A percentile compares a stretch with the other conserved stretches of the same genome.
Conservation (phyloP, 2,888 invertebrate genomes). For the Polylopha cassiicola region DNA sequence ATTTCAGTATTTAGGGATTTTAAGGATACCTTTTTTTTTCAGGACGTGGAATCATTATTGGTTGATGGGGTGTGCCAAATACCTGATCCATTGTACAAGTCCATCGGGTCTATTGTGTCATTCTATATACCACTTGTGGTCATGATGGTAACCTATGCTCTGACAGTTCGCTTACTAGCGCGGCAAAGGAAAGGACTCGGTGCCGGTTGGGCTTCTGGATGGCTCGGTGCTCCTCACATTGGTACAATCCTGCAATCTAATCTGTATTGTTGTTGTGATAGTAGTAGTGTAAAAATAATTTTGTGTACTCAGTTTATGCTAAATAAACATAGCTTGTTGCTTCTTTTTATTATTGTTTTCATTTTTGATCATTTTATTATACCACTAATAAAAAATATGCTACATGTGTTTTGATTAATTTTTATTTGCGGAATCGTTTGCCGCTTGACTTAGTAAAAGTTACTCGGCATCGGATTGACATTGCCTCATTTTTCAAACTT, state of each 20-base stretch:
- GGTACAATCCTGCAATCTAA: slow-evolving; percentile 50
- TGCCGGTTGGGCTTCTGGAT: slow-evolving; percentile 85
- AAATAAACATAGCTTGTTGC: no score
- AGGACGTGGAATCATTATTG: slow-evolving; percentile 90
- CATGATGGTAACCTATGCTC: slow-evolving; percentile 95
- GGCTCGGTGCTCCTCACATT: slow-evolving; percentile 81
- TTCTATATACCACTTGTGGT: slow-evolving; percentile 97
- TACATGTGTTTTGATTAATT: no score
- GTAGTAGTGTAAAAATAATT: background rate
- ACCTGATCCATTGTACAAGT: slow-evolving; percentile 91
- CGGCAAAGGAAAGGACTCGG: slow-evolving; percentile 85
- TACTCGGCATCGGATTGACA: no score
- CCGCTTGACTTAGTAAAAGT: no score
- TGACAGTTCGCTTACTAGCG: slow-evolving; percentile 92
- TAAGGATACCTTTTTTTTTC: slow-evolving; percentile 39
- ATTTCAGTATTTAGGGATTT: no score
- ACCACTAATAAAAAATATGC: no score
- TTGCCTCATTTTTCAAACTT: no score
- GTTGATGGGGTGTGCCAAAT: slow-evolving; percentile 91
- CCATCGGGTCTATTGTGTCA: slow-evolving; percentile 95
- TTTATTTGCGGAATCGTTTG: no score
- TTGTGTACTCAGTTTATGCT: background rate
- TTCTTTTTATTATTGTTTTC: no score
- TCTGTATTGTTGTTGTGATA: background rate
- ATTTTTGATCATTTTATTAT: no score